Percentiles rank a stretch among this genome's conserved stretches.
phyloP scores from a whole-genome alignment of 2,888 invertebrate genomes.

The Minunthozetes semirufus region DNA sequence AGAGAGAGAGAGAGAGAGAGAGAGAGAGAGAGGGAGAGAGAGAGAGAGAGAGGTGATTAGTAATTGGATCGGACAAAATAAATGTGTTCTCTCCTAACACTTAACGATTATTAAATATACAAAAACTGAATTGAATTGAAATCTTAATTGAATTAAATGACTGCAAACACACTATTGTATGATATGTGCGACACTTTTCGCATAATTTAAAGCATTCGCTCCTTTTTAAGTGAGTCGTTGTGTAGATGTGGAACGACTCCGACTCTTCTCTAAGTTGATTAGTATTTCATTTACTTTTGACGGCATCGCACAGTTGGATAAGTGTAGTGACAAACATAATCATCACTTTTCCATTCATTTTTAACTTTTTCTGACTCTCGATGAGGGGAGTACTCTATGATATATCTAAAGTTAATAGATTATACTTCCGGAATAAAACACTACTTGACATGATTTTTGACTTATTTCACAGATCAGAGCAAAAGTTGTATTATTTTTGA shows the following conservation, averaged over 20 bases:
- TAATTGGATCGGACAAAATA: constrained; percentile 6
- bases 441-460: constrained; percentile 20
- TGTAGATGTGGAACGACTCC: background rate
- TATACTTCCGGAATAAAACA: constrained; percentile 21
- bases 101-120: constrained; percentile 31
- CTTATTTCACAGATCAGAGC: background rate
- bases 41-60: background rate
- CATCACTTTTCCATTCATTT: constrained; percentile 26
- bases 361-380: background rate
- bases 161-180: background rate
- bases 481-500: too few relatives aligned
- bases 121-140: constrained; percentile 22
- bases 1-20: constrained; percentile 5
- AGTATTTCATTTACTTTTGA: constrained; percentile 30
- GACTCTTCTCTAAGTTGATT: constrained; percentile 26
- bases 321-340: constrained; percentile 13
- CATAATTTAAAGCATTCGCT: constrained; percentile 21
- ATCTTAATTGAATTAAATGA: constrained; percentile 13
- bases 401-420: background rate
- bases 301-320: constrained; percentile 11
- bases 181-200: constrained; percentile 3
- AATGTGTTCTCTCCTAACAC: constrained; percentile 23
- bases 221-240: background rate
- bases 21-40: background rate
- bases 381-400: background rate